Evolutionary conservation across 2,888 invertebrate genomes (phyloP), one percentile per base, ranked within the genome.

Genomic region (Polydrusus pterygomalis): DNA sequence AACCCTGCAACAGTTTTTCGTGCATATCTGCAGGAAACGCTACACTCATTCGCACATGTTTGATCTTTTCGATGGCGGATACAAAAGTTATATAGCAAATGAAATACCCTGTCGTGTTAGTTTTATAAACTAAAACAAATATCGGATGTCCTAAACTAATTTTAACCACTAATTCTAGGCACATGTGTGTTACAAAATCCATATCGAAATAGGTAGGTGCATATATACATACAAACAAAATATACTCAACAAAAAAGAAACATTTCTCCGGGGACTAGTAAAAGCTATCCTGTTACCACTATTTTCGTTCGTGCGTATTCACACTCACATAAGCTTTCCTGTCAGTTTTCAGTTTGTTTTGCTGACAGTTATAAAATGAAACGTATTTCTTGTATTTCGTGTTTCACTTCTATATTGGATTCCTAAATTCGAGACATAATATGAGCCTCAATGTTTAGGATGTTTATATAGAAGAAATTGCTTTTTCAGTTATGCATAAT

Each of bases 101-200:
- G 34, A n/a, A n/a, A n/a, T n/a, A 30, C n/a, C 0, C 30, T 30
- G 11, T 9, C 45, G 25, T 58, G 38, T 58, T 38, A 17, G 38
- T 17, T 54, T 25, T 54, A 25, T 30, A 38, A 3, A 15, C 17
- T 58, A 58, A 58, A 64, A 64, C 64, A 64, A 64, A 64, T 64
- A 64, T 64, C 64, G 64, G 64, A 64, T 47, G 30, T 45, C 63
- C 63, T 63, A 20, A 25, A 63, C 64, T 64, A 64, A 64, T 47
- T 64, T 64, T 64, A 64, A 64, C 47, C 30, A 45, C 15, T 64
- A 64, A 64, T 64, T 25, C 47, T 6, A 30, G 64, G 17, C 64
- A 64, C 47, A 64, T 47, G 64, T 47, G 47, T 49, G 70, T 70
- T 63, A 70, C 70, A 62, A 62, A 70, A 70, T 30, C 63, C 70